These are phyloP conservation scores for Charanyca ferruginea DNA, from an alignment of 2,888 invertebrate species.

Conservation along the genomic window DNA sequence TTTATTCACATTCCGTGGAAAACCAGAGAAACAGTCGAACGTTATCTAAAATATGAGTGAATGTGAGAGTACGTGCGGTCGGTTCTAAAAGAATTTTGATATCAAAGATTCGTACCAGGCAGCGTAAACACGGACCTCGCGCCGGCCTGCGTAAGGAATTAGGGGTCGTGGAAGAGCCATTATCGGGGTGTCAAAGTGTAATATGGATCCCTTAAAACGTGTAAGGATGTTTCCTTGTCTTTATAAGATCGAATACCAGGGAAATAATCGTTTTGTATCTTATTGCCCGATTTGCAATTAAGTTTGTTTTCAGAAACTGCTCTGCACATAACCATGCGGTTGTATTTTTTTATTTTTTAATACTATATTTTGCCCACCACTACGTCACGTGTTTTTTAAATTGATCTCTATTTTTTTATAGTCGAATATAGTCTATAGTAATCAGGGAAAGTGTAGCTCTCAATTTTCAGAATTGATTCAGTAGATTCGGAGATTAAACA, in stretches of 20 bases:
- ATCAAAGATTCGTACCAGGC: conserved; percentile 83
- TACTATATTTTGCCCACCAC: no score
- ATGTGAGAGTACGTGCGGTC: conserved; percentile 84
- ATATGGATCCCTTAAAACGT: conserved; percentile 3
- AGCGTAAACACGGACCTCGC: conserved; percentile 69
- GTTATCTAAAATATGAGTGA: conserved; percentile 88
- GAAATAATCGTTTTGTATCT: background rate
- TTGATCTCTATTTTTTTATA: no score
- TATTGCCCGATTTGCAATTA: background rate
- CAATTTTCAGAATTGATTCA: no score
- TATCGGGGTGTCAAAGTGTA: conserved; percentile 11
- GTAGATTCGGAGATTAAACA: no score
- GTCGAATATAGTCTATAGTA: no score
- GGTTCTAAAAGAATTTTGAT: conserved; percentile 88
- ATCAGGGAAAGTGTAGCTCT: no score
- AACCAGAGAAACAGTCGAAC: conserved; percentile 83
- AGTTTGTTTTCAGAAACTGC: background rate
- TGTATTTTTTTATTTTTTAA: no score
- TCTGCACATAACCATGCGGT: background rate
- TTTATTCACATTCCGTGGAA: conserved; percentile 82
- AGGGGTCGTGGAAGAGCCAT: conserved; percentile 46
- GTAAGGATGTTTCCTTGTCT: background rate
- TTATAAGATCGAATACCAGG: background rate
- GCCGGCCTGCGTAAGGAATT: conserved; percentile 42
- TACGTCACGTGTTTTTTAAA: no score